Percentiles rank a stretch among this genome's conserved stretches.
Conservation (phyloP, 1,140 invertebrate genomes). For the Belonocnema kinseyi region DNA sequence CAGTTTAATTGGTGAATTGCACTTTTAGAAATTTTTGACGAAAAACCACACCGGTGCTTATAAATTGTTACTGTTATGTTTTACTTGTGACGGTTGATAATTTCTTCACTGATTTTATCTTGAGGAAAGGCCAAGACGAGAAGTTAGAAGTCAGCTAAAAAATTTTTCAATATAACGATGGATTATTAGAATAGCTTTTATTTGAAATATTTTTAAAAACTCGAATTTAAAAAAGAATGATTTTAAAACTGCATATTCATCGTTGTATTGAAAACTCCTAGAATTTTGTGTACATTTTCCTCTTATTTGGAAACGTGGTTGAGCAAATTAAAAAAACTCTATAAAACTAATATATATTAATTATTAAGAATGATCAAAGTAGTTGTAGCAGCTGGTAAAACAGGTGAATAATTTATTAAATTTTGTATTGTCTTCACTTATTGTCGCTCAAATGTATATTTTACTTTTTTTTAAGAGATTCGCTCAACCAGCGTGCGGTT, state of each 20-base stretch:
- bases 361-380: too few relatives aligned
- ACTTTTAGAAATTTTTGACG: background rate
- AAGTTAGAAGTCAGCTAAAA: background rate
- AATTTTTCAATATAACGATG: too few relatives aligned
- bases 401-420: background rate
- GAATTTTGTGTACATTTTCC: background rate
- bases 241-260: background rate
- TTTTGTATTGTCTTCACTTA: background rate
- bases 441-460: background rate
- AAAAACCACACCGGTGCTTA: background rate
- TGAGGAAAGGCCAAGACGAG: background rate
- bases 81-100: slow-evolving; percentile 2
- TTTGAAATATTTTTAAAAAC: too few relatives aligned
- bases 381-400: background rate
- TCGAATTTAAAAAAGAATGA: background rate
- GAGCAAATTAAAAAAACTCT: background rate
- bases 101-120: background rate
- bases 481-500: slow-evolving; percentile 32
- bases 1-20: background rate
- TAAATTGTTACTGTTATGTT: slow-evolving; percentile 20
- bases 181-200: too few relatives aligned
- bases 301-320: background rate
- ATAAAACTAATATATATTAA: background rate
- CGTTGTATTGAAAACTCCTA: background rate
- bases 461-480: background rate